phyloP scores from a whole-genome alignment of 1,140 invertebrate genomes.

The Pinna nobilis region DNA sequence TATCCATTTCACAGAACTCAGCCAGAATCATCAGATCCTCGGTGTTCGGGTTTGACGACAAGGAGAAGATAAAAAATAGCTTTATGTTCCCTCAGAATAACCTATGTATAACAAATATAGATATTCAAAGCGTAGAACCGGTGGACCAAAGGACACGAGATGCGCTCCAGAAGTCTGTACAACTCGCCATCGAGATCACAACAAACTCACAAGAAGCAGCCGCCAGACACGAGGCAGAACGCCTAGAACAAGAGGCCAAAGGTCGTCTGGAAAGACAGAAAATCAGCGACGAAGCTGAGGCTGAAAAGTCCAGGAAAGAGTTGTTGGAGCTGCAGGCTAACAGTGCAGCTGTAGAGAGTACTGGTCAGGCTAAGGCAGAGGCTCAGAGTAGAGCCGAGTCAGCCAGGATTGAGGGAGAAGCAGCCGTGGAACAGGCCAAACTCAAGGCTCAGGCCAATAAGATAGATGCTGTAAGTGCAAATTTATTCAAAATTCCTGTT shows the following conservation, averaged over 20 bases:
- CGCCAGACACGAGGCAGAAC: conserved; percentile 78
- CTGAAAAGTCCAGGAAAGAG: conserved; percentile 74
- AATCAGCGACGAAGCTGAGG: conserved; percentile 76
- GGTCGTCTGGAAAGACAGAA: conserved; percentile 77
- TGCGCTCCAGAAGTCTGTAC: conserved; percentile 77
- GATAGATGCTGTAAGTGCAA: conserved; percentile 77
- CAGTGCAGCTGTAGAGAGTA: conserved; percentile 72
- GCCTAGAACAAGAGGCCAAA: conserved; percentile 77
- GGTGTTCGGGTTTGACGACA: conserved; percentile 77
- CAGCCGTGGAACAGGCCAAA: conserved; percentile 77
- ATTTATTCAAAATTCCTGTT: no score
- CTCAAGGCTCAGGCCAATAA: conserved; percentile 75
- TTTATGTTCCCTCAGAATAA: conserved; percentile 76
- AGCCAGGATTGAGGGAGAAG: conserved; percentile 77
- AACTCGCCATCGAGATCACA: conserved; percentile 77
- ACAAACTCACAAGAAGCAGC: conserved; percentile 78
- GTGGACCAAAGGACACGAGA: conserved; percentile 78
- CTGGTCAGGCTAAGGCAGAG: conserved; percentile 78
- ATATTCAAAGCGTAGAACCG: conserved; percentile 78
- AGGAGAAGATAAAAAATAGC: conserved; percentile 71
- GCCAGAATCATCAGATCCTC: conserved; percentile 76
- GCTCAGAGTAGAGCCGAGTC: conserved; percentile 76
- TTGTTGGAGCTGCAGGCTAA: conserved; percentile 76
- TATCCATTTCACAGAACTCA: conserved; percentile 75
- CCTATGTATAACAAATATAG: conserved; percentile 77